A percentile compares a stretch with the other conserved stretches of the same genome.
Conservation (phyloP, 2,888 invertebrate species). For the Aproaerema taeniolella region DNA sequence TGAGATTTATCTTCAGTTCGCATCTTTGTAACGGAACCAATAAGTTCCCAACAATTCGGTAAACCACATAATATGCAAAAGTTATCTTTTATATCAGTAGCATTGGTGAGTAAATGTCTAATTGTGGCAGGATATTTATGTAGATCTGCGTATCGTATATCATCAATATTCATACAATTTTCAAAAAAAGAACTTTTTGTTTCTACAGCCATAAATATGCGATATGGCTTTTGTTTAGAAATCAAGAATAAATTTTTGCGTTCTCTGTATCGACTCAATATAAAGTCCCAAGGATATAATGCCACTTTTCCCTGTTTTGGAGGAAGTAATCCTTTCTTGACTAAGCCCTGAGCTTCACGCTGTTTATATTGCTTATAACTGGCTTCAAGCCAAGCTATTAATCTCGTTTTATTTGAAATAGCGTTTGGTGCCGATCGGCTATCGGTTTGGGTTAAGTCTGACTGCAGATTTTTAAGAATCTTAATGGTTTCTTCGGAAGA, state of each 20-base stretch:
- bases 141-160: slow-evolving; percentile 48
- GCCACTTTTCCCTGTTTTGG: slow-evolving; percentile 46
- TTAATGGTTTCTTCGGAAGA: neutral
- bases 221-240: slow-evolving; percentile 41
- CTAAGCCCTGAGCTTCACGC: slow-evolving; percentile 31
- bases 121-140: slow-evolving; percentile 53
- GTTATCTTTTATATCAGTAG: slow-evolving; percentile 44
- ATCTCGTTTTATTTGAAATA: slow-evolving; percentile 31
- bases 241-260: slow-evolving; percentile 55
- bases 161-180: slow-evolving; percentile 52
- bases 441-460: neutral
- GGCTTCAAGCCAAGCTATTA: slow-evolving; percentile 52
- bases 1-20: neutral
- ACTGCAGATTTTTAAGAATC: neutral
- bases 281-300: slow-evolving; percentile 55
- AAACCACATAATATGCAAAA: slow-evolving; percentile 64
- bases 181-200: slow-evolving; percentile 37
- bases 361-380: slow-evolving; percentile 54
- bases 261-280: slow-evolving; percentile 51
- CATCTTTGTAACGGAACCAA: slow-evolving; percentile 50
- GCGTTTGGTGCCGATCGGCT: slow-evolving; percentile 10
- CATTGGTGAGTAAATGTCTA: slow-evolving; percentile 54
- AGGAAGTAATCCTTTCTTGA: slow-evolving; percentile 38
- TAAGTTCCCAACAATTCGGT: slow-evolving; percentile 58
- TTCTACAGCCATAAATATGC: slow-evolving; percentile 57